Evolutionary conservation across 2,113 vertebrate genomes (phyloP), one percentile per base, ranked within the genome.

Genomic region (Bungarus multicinctus): DNA sequence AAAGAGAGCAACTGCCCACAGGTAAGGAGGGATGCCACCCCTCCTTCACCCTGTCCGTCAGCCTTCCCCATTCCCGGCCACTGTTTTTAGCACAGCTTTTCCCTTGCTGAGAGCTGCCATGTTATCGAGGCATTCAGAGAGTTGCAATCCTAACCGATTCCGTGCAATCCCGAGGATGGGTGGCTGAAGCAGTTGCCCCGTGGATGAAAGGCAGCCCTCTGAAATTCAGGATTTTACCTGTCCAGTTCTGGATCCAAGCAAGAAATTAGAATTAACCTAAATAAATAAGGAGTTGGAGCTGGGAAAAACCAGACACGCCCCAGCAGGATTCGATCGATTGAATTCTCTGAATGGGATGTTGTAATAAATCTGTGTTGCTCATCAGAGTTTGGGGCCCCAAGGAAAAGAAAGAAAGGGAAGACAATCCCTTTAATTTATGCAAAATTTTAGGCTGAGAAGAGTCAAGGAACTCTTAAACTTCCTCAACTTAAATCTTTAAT

Each of bases 1-100:
- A 94, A 94, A 85, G 89, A 93, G 93, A 93, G 89, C 89, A 88
- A 89, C 81, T 88, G 69, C 53, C 12, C 87, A 57, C 92, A 90
- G 60, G 60, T 69, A 30, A 34, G 90, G 89, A 64, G 30, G 60
- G 57, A 50, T 50, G 57, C 86, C 81, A 92, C 22, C 7, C 27
- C 1, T 9, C 6, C 5, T 2, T 60, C n/a, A 1, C 27, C 2
- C 11, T 27, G 10, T 12, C 34, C 1, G 22, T n/a, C 64, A 69
- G 12, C 43, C 30, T 52, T 10, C 34, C 60, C 16, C 0, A 2
- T 89, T 34, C 9, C 4, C 5, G 8, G 34, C 16, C 18, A 34
- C 16, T 39, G n/a, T 39, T 39, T 39, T 81, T 7, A 81, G 16
- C 69, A 39, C 16, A 20, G 69, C 69, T 50, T n/a, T 74, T 20